phyloP scores from a whole-genome alignment of 2,888 invertebrate species.

The Noctua janthina region DNA sequence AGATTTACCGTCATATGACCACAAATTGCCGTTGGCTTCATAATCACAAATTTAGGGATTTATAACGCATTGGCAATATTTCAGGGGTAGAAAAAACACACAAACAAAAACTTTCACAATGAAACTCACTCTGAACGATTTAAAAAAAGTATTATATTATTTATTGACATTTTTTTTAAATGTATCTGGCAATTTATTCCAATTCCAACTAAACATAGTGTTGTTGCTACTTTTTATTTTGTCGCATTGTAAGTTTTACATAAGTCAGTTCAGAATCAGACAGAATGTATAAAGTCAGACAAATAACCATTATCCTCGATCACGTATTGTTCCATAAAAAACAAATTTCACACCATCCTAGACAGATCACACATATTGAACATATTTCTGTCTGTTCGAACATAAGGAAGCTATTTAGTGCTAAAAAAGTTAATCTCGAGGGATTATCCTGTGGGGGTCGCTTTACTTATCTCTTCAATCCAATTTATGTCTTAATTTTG shows the following conservation, averaged over 20 bases:
- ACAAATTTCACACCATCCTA: slow-evolving; percentile 30
- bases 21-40: not conserved
- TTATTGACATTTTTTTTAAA: no score
- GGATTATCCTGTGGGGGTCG: slow-evolving; percentile 76
- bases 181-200: no score
- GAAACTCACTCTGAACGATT: not conserved
- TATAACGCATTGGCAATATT: not conserved
- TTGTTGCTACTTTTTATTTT: not conserved
- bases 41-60: no score
- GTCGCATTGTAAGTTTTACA: not conserved
- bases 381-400: slow-evolving; percentile 63
- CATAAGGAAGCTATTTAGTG: slow-evolving; percentile 69
- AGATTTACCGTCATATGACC: not conserved
- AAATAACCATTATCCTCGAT: not conserved
- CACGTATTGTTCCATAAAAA: slow-evolving; percentile 9
- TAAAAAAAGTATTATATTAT: no score
- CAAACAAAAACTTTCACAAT: not conserved
- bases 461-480: slow-evolving; percentile 1
- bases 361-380: slow-evolving; percentile 63
- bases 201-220: no score
- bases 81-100: not conserved
- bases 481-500: slow-evolving; percentile 26
- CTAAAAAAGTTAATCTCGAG: slow-evolving; percentile 73
- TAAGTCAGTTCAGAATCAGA: not conserved
- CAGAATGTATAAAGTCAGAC: not conserved